Percentiles rank a stretch among this genome's conserved stretches.
Conservation (phyloP, 2,888 invertebrate genomes). For the Laspeyria flexula region DNA sequence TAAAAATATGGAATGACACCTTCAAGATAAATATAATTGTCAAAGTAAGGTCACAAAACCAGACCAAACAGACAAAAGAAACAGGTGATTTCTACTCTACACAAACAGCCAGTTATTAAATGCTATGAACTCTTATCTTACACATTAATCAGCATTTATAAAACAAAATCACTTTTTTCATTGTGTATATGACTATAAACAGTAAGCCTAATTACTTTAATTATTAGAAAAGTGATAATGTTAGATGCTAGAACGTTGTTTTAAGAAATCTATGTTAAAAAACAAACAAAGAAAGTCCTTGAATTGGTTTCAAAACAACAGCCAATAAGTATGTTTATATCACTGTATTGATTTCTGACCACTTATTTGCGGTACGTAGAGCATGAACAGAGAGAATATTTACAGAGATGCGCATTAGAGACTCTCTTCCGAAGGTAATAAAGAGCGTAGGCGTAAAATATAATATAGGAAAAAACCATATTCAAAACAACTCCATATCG, state of each 20-base stretch:
- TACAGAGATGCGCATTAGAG: constrained; percentile 55
- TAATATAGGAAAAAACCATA: constrained; percentile 18
- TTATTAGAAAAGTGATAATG: background rate
- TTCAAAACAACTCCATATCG: constrained; percentile 27
- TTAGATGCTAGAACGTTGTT: background rate
- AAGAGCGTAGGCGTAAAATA: constrained; percentile 70
- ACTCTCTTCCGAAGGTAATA: constrained; percentile 47
- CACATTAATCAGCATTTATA: constrained; percentile 20
- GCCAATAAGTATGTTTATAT: constrained; percentile 12
- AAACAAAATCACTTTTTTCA: constrained; percentile 5
- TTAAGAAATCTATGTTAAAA: constrained; percentile 10
- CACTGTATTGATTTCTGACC: constrained; percentile 25
- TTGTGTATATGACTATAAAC: background rate
- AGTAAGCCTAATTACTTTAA: background rate
- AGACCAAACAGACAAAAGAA: constrained; percentile 36
- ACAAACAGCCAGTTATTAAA: constrained; percentile 28
- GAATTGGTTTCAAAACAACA: constrained; percentile 36
- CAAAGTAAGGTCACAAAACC: constrained; percentile 7
- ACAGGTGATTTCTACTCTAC: constrained; percentile 23
- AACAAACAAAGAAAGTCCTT: constrained; percentile 61
- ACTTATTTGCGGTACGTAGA: constrained; percentile 40
- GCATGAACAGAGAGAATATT: constrained; percentile 29
- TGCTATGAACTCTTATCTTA: constrained; percentile 36
- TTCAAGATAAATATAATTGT: background rate
- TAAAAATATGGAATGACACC: constrained; percentile 1